Percentiles rank a stretch among this genome's conserved stretches.
Evolutionary conservation across 2,888 invertebrate species (phyloP).

Genomic region (Empis stercorea): DNA sequence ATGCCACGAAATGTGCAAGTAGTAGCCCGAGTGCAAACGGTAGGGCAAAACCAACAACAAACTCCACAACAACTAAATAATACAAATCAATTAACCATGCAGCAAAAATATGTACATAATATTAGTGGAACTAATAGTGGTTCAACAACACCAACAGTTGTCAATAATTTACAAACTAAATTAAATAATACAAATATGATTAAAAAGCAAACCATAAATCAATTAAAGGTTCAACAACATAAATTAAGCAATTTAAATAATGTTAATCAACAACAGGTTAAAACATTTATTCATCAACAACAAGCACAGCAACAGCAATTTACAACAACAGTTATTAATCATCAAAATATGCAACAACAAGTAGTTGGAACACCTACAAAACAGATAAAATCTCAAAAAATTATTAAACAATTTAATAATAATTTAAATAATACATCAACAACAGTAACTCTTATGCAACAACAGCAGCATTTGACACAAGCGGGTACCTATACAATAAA

Average conservation of each 20-base stretch:
- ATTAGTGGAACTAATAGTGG: constrained; percentile 9
- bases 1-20: constrained; percentile 27
- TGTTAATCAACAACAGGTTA: constrained; percentile 10
- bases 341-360: background rate
- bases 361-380: constrained; percentile 8
- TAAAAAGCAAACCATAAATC: constrained; percentile 20
- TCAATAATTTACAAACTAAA: constrained; percentile 8
- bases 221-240: constrained; percentile 19
- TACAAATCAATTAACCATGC: constrained; percentile 17
- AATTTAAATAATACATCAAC: constrained; percentile 13
- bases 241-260: constrained; percentile 15
- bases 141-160: constrained; percentile 10
- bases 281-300: constrained; percentile 3
- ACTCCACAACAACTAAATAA: constrained; percentile 15
- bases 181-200: constrained; percentile 20
- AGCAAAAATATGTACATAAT: constrained; percentile 22
- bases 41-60: constrained; percentile 11
- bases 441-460: constrained; percentile 18
- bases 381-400: constrained; percentile 20
- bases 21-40: constrained; percentile 28
- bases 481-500: constrained; percentile 20
- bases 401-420: constrained; percentile 30
- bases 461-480: constrained; percentile 12
- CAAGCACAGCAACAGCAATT: constrained; percentile 17
- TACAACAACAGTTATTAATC: constrained; percentile 10